Evolutionary conservation across 1,140 invertebrate genomes (phyloP).

Genomic region (Bicyclus anynana): DNA sequence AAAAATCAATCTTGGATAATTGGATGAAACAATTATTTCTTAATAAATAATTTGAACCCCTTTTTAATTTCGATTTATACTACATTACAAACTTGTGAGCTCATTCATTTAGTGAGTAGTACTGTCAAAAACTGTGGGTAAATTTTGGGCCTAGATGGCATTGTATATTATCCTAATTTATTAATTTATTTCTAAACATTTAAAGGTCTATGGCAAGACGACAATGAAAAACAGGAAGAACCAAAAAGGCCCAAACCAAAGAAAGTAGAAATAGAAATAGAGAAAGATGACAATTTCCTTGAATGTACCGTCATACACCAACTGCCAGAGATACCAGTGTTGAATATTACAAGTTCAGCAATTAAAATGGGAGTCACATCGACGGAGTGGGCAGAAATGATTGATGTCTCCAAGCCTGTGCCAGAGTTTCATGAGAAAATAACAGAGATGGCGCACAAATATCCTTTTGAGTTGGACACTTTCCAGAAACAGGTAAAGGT

Average conservation of each 20-base stretch:
- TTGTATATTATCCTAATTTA: too few relatives aligned
- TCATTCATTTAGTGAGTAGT: too few relatives aligned
- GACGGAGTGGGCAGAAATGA: conserved; percentile 91
- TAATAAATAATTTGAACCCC: too few relatives aligned
- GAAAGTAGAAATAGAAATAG: conserved; percentile 30
- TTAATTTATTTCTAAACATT: too few relatives aligned
- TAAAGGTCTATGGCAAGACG: conserved; percentile 65
- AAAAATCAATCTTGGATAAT: too few relatives aligned
- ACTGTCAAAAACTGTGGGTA: too few relatives aligned
- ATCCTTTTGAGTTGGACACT: conserved; percentile 95
- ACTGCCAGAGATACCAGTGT: conserved; percentile 63
- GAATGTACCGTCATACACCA: conserved; percentile 57
- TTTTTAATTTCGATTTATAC: too few relatives aligned
- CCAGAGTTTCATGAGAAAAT: conserved; percentile 90
- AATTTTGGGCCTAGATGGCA: too few relatives aligned
- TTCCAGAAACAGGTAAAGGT: conserved; percentile 95
- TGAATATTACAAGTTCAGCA: conserved; percentile 45
- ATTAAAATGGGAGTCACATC: conserved; percentile 52
- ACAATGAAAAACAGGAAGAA: conserved; percentile 36
- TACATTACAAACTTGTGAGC: too few relatives aligned
- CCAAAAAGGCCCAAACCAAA: conserved; percentile 35
- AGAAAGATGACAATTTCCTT: conserved; percentile 54
- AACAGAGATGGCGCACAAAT: conserved; percentile 91
- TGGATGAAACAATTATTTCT: too few relatives aligned
- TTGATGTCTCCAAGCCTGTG: conserved; percentile 89